Evolutionary conservation across 1,140 invertebrate genomes (phyloP), one percentile per base, ranked within the genome.

Genomic region (Micrasema longulum): DNA sequence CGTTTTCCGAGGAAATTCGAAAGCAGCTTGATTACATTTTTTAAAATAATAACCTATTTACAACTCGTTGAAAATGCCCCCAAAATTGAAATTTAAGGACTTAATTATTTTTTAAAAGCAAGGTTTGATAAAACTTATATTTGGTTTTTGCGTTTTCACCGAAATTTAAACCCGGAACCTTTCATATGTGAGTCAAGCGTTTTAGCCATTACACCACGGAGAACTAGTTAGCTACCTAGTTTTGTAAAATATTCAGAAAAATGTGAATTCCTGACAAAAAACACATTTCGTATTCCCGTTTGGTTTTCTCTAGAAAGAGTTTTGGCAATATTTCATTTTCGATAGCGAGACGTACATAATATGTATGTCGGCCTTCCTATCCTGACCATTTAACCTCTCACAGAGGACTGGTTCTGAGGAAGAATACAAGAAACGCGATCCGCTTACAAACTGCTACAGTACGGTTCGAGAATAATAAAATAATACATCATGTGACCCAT

Each of bases 401-500:
- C 11, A 18, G 20, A 57, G 26, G 53, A 1, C 16, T 14, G 53
- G 26, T 36, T 14, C 53, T 14, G 23, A 10, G 26, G 12, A 53
- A 53, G 53, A 57, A 57, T 36, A 36, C 53, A 57, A 57, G 14
- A 36, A 26, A 57, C 53, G 53, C 53, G 26, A 35, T 38, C 53
- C 26, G 53, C 53, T 57, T 57, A 57, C 53, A 57, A 57, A 57
- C 53, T 12, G 53, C 35, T 57, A 57, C 53, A 35, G 53, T 57
- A 57, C 53, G 53, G 12, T 38, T 35, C 31, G 35, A 7, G 53
- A 57, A 57, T 57, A 57, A 57, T 57, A 57, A 57, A 57, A 57
- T 57, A 31, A 57, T 57, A 57, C 53, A 57, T 57, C 53, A 57
- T 57, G 53, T 22, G 53, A 38, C 53, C 53, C 53, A 57, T 57